These are phyloP conservation scores for Trissolcus brochymenae DNA, from an alignment of 2,888 invertebrate genomes.

Conservation along the genomic window DNA sequence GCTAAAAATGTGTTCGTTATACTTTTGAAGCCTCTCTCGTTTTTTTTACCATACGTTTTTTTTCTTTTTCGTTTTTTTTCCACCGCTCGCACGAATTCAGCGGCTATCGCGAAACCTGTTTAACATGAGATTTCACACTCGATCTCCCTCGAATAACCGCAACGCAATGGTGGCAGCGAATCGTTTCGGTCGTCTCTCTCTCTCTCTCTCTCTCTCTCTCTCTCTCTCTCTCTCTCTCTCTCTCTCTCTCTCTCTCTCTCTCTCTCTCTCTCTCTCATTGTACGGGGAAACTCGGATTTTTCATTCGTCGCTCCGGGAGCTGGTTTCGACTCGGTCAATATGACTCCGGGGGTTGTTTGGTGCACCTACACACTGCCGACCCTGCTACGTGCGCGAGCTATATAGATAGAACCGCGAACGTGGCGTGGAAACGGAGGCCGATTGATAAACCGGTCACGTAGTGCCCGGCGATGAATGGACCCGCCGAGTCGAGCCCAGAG, in stretches of 20 bases:
- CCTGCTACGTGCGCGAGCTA: slow-evolving; percentile 32
- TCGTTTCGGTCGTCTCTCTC: slow-evolving; percentile 47
- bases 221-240: no score
- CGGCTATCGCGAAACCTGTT: slow-evolving; percentile 57
- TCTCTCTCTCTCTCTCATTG: slow-evolving; percentile 4
- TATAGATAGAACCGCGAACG: slow-evolving; percentile 60
- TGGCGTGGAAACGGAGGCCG: slow-evolving; percentile 64
- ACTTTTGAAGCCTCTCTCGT: slow-evolving; percentile 12
- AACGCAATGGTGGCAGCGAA: slow-evolving; percentile 57
- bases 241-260: no score
- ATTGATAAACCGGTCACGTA: slow-evolving; percentile 76
- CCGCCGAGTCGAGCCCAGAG: slow-evolving; percentile 75
- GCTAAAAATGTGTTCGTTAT: slow-evolving; percentile 46
- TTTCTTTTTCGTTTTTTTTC: slow-evolving; percentile 21
- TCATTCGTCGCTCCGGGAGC: slow-evolving; percentile 59
- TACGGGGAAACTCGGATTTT: slow-evolving; percentile 60
- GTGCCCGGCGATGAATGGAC: slow-evolving; percentile 76
- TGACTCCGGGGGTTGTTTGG: slow-evolving; percentile 71
- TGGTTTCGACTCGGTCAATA: slow-evolving; percentile 68
- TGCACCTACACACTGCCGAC: slow-evolving; percentile 60
- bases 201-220: no score
- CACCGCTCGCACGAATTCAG: slow-evolving; percentile 46
- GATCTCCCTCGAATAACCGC: slow-evolving; percentile 58
- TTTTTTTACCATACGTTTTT: not conserved
- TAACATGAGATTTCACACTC: slow-evolving; percentile 59